phyloP scores from a whole-genome alignment of 2,113 vertebrate genomes.

The Neopipo cinnamomea region DNA sequence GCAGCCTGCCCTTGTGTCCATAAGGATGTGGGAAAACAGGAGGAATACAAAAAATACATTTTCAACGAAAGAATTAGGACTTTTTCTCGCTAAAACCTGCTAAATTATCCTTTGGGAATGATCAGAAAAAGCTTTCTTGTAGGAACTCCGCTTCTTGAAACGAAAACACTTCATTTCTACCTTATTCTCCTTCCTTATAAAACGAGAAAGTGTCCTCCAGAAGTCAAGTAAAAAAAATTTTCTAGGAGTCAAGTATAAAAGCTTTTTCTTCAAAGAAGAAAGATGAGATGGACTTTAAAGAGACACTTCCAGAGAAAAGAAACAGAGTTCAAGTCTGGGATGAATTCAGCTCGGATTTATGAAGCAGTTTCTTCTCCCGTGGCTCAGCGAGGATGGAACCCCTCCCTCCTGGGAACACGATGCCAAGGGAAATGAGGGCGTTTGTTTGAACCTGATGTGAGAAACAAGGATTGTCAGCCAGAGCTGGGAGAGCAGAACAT shows the following conservation, averaged over 20 bases:
- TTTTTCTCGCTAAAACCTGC: not conserved
- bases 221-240: not conserved
- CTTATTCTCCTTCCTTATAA: not conserved
- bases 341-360: not conserved
- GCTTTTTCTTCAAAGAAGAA: not conserved
- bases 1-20: not conserved
- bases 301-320: not conserved
- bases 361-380: not conserved
- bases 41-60: not conserved
- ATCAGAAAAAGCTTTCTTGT: not conserved
- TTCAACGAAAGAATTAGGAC: not conserved
- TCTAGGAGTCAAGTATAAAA: not conserved
- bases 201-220: not conserved
- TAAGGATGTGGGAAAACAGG: not conserved
- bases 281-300: not conserved
- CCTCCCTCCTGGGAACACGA: not conserved
- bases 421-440: rapidly evolving
- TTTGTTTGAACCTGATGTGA: not conserved
- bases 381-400: not conserved
- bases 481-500: not conserved
- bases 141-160: not conserved
- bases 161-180: not conserved
- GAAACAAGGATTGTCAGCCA: not conserved
- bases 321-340: not conserved
- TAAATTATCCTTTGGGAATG: not conserved